Percentiles rank a stretch among this genome's conserved stretches.
phyloP scores from a whole-genome alignment of 1,140 invertebrate genomes.

The Coptotermes formosanus region DNA sequence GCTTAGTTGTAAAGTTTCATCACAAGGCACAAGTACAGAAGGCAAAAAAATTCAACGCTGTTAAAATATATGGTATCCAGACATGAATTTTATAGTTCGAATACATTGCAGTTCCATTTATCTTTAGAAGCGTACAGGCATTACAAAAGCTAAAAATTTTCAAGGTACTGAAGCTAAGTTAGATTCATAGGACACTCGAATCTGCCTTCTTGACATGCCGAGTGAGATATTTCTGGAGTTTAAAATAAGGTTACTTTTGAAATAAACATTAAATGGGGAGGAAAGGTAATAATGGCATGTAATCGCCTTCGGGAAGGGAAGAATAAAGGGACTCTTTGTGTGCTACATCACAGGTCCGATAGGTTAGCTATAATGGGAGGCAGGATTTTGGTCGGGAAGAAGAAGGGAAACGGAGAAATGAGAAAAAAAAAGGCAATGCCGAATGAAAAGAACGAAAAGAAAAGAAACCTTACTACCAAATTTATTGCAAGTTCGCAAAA shows the following conservation, averaged over 20 bases:
- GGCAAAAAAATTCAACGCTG: too few relatives aligned
- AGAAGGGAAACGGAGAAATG: constrained; percentile 16
- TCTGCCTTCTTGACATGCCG: too few relatives aligned
- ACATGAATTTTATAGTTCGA: too few relatives aligned
- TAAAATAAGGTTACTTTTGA: background rate
- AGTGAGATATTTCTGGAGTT: background rate
- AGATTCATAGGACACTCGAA: too few relatives aligned
- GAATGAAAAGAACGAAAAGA: constrained; percentile 2
- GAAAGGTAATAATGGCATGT: constrained; percentile 7
- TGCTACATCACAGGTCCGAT: background rate
- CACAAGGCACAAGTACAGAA: too few relatives aligned
- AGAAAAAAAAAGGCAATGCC: background rate
- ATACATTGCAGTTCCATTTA: too few relatives aligned
- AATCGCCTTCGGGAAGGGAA: background rate
- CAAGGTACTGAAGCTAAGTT: too few relatives aligned
- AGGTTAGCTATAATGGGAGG: constrained; percentile 19
- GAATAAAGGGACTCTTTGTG: background rate
- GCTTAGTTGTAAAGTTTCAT: too few relatives aligned
- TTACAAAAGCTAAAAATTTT: too few relatives aligned
- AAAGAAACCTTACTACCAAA: constrained; percentile 4
- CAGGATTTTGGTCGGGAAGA: background rate
- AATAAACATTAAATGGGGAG: constrained; percentile 17
- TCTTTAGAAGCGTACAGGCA: too few relatives aligned
- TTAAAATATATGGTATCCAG: too few relatives aligned
- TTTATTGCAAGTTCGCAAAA: constrained; percentile 29